Evolutionary conservation across 2,888 invertebrate genomes (phyloP).

Genomic region (Onchidella celtica): DNA sequence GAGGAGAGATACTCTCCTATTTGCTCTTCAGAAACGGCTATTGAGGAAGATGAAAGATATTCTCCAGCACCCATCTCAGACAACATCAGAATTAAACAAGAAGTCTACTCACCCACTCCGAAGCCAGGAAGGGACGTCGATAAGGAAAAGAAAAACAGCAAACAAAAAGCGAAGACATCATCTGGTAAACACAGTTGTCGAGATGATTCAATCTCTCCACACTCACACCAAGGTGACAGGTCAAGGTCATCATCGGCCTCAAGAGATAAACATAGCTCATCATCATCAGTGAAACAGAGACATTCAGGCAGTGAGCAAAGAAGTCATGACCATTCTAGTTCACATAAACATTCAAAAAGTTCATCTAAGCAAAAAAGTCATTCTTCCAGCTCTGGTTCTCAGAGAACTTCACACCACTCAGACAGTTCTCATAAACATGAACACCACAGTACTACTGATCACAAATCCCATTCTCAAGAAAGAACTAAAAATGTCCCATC

Average conservation of each 20-base stretch:
- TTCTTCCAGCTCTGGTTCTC: too few species aligned
- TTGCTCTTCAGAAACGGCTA: too few species aligned
- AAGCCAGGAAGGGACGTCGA: neutral
- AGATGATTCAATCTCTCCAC: neutral
- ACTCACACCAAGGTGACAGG: neutral
- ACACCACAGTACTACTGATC: neutral
- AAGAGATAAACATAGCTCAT: neutral
- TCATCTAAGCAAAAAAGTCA: neutral
- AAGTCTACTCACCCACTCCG: neutral
- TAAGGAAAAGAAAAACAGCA: neutral
- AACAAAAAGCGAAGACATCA: neutral
- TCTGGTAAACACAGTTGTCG: neutral
- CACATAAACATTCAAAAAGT: neutral
- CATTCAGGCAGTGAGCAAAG: neutral
- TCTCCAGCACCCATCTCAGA: neutral
- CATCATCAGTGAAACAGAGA: neutral
- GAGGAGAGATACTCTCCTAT: neutral
- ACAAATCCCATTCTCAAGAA: constrained; percentile 3
- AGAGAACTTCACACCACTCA: neutral
- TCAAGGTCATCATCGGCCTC: neutral
- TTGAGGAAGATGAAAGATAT: neutral
- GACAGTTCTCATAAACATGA: neutral
- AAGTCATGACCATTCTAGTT: neutral
- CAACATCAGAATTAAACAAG: neutral
- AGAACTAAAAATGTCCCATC: neutral